Base-by-base conservation (phyloP, 2,113 vertebrate genomes). In the Galbula dea region DNA sequence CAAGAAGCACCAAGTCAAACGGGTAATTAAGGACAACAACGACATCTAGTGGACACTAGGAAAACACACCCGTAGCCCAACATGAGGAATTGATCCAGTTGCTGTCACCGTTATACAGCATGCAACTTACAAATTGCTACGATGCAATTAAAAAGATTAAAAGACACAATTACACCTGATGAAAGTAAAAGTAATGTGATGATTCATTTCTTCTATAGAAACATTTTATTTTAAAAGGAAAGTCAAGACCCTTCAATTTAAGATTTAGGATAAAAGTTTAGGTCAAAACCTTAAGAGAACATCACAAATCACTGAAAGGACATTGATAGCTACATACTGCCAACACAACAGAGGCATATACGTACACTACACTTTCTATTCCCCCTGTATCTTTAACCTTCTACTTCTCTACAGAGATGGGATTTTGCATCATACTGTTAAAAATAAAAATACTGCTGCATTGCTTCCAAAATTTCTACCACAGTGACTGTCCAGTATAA, bases 21-120 rank as follows among this genome's bases (percentile, higher is more conserved):
- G 16, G 87, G 3, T 93, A 34, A 89, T 88, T 94, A 95, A 94
- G 83, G 90, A 66, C 95, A 97, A 97, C 76, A 91, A 12, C 96
- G 97, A 98, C 98, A 98, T 96, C 98, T 98, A 96, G 97, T 90
- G 98, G 97, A 72, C 63, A 89, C 29, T 90, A 30, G 7, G 41
- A 63, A 94, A 74, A 95, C 37, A 69, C 34, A 59, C 24, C 39
- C 4, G 0, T 2, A 81, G 34, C 29, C 27, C 10, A 62, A 46
- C 16, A 22, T 11, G 11, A 15, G 16, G 7, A 46, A 43, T 48
- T 51, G 11, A 32, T 48, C 16, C 52, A 7, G 27, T 4, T 19
- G 20, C 24, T 27, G 9, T 23, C 24, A 4, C 46, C 12, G 1
- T 12, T 6, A 20, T 0, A 36, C 15, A 8, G 15, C 0, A 16